These are phyloP conservation scores for Nannoperca obscura DNA, from an alignment of 2,797 vertebrate genomes.

Conservation along the genomic window DNA sequence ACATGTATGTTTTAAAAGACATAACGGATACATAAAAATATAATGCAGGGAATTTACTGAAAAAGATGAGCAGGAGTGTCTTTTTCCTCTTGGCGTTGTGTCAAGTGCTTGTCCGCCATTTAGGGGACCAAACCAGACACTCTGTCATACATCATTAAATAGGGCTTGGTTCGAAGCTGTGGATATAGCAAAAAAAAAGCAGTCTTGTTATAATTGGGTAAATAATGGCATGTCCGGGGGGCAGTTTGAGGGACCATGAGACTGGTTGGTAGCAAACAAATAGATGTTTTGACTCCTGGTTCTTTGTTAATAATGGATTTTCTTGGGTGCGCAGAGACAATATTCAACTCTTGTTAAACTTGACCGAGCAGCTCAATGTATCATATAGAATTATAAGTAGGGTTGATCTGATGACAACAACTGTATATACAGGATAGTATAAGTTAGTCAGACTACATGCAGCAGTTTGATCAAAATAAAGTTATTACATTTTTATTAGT, in stretches of 20 bases:
- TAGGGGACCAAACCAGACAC: conserved; percentile 48
- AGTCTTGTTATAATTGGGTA: conserved; percentile 74
- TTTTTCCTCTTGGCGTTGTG: conserved; percentile 35
- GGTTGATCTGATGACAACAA: conserved; percentile 7
- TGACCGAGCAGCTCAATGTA: conserved; percentile 37
- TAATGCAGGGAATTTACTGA: neutral
- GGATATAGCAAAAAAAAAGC: conserved; percentile 61
- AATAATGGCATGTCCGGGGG: conserved; percentile 79
- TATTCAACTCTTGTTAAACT: conserved; percentile 57
- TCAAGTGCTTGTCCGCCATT: conserved; percentile 65
- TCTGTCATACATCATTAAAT: conserved; percentile 73
- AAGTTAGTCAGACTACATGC: neutral
- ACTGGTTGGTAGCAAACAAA: conserved; percentile 70
- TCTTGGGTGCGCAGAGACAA: conserved; percentile 43
- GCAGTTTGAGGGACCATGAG: conserved; percentile 70
- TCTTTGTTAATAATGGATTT: conserved; percentile 73
- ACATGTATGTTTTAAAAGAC: neutral
- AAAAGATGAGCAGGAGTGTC: conserved; percentile 10
- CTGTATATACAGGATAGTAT: conserved; percentile 1
- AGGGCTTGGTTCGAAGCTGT: conserved; percentile 55
- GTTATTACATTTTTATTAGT: no score
- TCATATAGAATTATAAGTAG: conserved; percentile 25
- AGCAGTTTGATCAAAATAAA: no score
- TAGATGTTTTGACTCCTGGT: conserved; percentile 72
- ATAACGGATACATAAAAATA: neutral